Conservation (phyloP, 2,797 vertebrate genomes). For the Leptoclinus maculatus region DNA sequence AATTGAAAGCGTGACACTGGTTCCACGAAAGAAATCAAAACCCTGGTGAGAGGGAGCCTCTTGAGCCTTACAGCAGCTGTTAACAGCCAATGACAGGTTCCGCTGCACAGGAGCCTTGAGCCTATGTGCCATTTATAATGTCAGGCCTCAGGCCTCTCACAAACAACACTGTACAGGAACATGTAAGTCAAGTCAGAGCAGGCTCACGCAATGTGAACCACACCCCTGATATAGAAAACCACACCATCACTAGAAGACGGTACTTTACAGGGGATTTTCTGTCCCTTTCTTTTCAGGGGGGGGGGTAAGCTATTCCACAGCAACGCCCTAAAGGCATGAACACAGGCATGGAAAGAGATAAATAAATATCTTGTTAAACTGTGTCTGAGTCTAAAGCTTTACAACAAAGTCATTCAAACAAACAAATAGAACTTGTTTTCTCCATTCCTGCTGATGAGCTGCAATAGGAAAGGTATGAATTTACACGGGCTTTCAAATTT, state of each 20-base stretch:
- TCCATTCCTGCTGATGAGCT: conserved; percentile 24
- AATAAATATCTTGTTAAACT: neutral
- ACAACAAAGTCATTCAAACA: neutral
- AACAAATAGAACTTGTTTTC: neutral
- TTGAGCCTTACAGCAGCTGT: neutral
- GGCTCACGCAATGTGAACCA: neutral
- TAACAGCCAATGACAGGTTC: neutral
- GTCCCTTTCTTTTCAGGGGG: neutral
- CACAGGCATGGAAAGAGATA: neutral
- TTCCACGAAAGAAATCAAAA: neutral
- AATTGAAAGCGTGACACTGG: neutral
- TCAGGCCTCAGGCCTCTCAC: fast-evolving
- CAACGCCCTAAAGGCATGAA: neutral
- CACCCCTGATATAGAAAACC: neutral
- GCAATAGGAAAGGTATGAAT: conserved; percentile 24
- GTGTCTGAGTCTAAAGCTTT: neutral
- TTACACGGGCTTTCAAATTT: neutral
- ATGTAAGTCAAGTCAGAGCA: neutral
- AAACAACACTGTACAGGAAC: neutral
- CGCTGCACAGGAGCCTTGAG: neutral
- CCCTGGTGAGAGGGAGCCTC: neutral
- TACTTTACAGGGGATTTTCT: neutral
- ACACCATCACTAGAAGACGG: fast-evolving
- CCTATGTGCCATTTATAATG: neutral
- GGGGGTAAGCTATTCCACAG: neutral